Percentiles rank a stretch among this genome's conserved stretches.
These are phyloP conservation scores for Nannoperca obscura DNA, from an alignment of 2,797 vertebrate species.

Conservation along the genomic window DNA sequence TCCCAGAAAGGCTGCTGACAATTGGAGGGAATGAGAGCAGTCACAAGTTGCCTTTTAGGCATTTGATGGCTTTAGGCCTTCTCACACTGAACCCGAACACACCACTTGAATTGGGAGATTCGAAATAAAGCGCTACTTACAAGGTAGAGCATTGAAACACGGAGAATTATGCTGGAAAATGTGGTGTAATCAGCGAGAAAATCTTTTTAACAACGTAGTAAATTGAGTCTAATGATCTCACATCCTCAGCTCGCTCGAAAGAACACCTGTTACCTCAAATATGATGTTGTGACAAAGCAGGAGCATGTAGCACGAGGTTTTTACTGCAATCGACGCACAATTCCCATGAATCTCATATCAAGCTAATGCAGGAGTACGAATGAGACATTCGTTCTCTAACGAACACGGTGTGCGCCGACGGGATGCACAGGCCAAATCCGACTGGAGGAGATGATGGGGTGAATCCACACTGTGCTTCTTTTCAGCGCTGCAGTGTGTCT, in stretches of 20 bases:
- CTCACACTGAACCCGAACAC: constrained; percentile 38
- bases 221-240: neutral
- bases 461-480: constrained; percentile 72
- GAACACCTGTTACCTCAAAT: neutral
- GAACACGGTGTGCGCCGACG: constrained; percentile 44
- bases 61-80: constrained; percentile 26
- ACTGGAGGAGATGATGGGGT: constrained; percentile 66
- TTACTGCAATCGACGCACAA: constrained; percentile 4
- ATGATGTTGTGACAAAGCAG: constrained; percentile 21
- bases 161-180: neutral
- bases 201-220: neutral
- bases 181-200: constrained; percentile 6
- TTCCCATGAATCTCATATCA: constrained; percentile 47
- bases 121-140: constrained; percentile 5
- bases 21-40: constrained; percentile 45
- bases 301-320: constrained; percentile 26
- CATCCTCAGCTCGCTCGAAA: constrained; percentile 21
- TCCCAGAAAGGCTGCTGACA: constrained; percentile 51
- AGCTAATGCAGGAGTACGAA: constrained; percentile 39
- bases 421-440: constrained; percentile 59
- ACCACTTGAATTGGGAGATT: constrained; percentile 10
- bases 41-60: constrained; percentile 45
- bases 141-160: constrained; percentile 5
- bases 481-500: constrained; percentile 72
- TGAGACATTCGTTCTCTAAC: constrained; percentile 59